Evolutionary conservation across 2,888 invertebrate genomes (phyloP), one percentile per base, ranked within the genome.

Genomic region (Stenodera caucasica): DNA sequence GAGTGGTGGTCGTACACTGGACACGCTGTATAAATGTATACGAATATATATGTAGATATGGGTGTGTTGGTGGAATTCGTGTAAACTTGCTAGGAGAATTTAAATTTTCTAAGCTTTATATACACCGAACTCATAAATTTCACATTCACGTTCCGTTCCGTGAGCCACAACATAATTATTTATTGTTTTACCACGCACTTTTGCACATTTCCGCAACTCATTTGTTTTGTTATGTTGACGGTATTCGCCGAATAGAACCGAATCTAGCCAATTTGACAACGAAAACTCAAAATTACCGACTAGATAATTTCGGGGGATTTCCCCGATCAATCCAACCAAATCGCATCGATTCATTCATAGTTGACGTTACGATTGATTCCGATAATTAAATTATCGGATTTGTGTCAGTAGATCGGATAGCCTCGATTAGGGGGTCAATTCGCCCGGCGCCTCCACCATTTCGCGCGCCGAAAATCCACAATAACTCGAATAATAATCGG

Each of bases 101-200:
- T 67, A 65, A 62, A 67, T 66, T 68, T 68, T 61, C 57, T 29
- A 60, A 56, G 61, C 61, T 58, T 59, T 52, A 63, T 65, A 63
- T 49, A 54, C n/a, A n/a, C n/a, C n/a, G 66, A 57, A 60, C 56
- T 57, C 60, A 66, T 67, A 69, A 66, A 69, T 69, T 67, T 66
- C 58, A 65, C 67, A 62, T 64, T 66, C 67, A 62, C 63, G 64
- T 63, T 64, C 60, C 60, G 63, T 67, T 64, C 58, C 58, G 52
- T 50, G 62, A 60, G 49, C 57, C 53, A 57, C 56, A 60, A 62
- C 60, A 58, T 66, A 65, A 67, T 69, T 61, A 61, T 61, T 67
- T 66, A 69, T 66, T 61, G 53, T 54, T 50, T 50, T 33, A 51
- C 40, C 53, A 37, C 49, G 52, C 53, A 50, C 51, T 29, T 37